Conservation (phyloP, 2,113 vertebrate species). For the Eclectus roratus region DNA sequence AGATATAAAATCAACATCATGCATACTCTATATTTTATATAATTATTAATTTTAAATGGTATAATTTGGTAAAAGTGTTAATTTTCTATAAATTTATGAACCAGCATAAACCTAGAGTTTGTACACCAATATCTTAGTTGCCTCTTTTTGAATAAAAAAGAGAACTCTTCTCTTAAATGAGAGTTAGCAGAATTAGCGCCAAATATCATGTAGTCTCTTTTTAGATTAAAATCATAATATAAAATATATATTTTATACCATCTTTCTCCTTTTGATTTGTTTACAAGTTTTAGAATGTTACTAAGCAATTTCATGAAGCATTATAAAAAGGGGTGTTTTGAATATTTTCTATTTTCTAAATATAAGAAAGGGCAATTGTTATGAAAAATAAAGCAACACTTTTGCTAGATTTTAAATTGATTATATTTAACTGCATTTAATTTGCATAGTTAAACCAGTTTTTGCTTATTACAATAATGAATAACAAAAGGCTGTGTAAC, state of each 20-base stretch:
- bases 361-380: background rate
- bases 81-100: background rate
- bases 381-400: constrained; percentile 22
- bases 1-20: background rate
- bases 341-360: constrained; percentile 64
- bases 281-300: background rate
- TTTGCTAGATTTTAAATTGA: constrained; percentile 53
- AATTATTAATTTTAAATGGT: background rate
- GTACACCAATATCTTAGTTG: background rate
- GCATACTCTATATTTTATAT: background rate
- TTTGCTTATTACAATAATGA: constrained; percentile 42
- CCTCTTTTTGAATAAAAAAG: background rate
- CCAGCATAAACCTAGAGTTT: background rate
- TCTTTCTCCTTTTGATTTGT: background rate
- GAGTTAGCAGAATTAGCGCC: background rate
- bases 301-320: background rate
- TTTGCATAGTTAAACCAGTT: constrained; percentile 61
- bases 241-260: background rate
- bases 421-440: constrained; percentile 46
- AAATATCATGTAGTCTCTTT: background rate
- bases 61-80: background rate
- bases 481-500: background rate
- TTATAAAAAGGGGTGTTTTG: constrained; percentile 27
- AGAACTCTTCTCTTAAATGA: background rate
- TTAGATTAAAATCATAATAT: background rate